A percentile compares a stretch with the other conserved stretches of the same genome.
Conservation (phyloP, 2,113 vertebrate genomes). For the Nanorana parkeri region DNA sequence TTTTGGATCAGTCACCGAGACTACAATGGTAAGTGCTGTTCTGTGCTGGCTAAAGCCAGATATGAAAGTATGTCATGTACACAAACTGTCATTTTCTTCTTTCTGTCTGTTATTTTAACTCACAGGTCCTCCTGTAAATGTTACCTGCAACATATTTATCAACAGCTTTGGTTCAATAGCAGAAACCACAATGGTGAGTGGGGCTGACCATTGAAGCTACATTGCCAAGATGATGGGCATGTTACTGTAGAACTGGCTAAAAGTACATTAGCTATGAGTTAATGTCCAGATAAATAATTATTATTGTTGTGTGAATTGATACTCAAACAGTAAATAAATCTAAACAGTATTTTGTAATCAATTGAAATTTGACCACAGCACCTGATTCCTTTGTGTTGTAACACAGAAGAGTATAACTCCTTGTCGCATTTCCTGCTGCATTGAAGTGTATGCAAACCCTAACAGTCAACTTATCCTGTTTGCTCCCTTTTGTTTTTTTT, state of each 20-base stretch:
- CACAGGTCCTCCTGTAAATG: constrained; percentile 98
- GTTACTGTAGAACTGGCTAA: constrained; percentile 16
- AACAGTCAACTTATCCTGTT: no score
- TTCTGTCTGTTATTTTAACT: constrained; percentile 91
- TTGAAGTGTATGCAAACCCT: no score
- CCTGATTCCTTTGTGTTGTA: no score
- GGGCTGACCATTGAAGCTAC: constrained; percentile 81
- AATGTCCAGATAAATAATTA: background rate
- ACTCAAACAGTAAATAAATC: background rate
- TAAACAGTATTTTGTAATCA: background rate
- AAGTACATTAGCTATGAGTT: background rate
- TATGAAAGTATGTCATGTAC: constrained; percentile 75
- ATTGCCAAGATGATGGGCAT: constrained; percentile 76
- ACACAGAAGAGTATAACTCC: no score
- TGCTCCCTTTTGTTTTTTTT: no score
- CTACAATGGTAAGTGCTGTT: constrained; percentile 91
- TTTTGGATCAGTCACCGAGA: constrained; percentile 97
- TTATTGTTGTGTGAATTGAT: background rate
- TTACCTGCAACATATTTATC: constrained; percentile 99
- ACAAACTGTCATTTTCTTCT: constrained; percentile 87
- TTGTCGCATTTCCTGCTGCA: no score
- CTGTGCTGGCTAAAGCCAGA: constrained; percentile 73
- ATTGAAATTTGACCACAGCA: no score
- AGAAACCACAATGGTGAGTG: constrained; percentile 99
- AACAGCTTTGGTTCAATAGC: constrained; percentile 99